phyloP scores from a whole-genome alignment of 2,797 vertebrate species.

The Allobates femoralis region DNA sequence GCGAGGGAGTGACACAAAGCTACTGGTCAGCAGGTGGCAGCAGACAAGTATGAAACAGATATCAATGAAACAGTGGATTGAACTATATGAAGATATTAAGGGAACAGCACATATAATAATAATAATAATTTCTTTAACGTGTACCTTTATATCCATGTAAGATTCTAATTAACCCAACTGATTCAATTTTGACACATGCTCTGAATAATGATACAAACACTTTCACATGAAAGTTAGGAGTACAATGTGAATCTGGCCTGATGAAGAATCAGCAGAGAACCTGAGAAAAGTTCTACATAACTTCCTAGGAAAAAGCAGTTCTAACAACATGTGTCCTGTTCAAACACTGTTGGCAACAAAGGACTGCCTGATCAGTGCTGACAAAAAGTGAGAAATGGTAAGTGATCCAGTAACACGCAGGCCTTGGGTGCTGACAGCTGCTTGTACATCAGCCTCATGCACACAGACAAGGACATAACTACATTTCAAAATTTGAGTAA shows the following conservation, averaged over 20 bases:
- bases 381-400: background rate
- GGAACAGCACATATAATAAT: too few species aligned
- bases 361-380: background rate
- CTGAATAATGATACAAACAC: too few species aligned
- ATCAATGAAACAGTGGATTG: too few species aligned
- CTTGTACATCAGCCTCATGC: background rate
- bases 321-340: background rate
- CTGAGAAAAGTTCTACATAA: background rate
- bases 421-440: background rate
- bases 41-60: too few species aligned
- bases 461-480: background rate
- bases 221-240: background rate
- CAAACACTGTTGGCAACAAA: background rate
- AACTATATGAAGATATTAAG: too few species aligned
- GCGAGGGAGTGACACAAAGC: too few species aligned
- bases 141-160: too few species aligned
- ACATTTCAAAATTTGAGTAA: slow-evolving; percentile 27
- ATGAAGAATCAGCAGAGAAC: background rate
- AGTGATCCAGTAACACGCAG: background rate
- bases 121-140: too few species aligned
- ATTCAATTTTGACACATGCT: too few species aligned
- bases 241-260: background rate
- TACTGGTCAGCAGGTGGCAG: too few species aligned
- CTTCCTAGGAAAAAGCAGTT: background rate
- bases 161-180: too few species aligned